Base-by-base conservation (phyloP, 2,888 invertebrate genomes). In the Holacanthella duospinosa region DNA sequence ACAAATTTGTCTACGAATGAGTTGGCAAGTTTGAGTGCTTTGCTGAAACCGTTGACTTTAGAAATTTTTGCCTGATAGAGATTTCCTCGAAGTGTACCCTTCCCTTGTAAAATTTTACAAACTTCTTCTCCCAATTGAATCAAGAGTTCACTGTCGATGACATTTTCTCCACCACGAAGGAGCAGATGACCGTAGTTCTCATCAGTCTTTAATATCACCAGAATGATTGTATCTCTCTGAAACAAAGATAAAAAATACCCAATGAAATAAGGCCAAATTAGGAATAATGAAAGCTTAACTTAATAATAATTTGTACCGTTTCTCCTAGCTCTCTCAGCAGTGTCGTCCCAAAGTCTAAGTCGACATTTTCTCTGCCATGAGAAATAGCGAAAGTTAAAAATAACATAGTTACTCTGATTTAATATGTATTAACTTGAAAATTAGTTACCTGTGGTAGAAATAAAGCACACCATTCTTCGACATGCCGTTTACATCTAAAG, bases 1-100 rank as follows among this genome's bases (percentile, higher is more conserved):
- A 48, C n/a, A 21, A 48, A 48, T 4, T 48, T 21, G 4, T 48
- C 48, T 4, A 48, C 48, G 21, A 48, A 48, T 21, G 6, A 16
- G 48, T 48, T 48, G 12, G 48, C 48, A 4, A 21, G 4, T 48
- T 59, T 59, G 6, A 59, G 27, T 12, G 86, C 89, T 76, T 86
- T 83, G 29, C 78, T 77, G 48, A 86, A 77, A 65, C 82, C 83
- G n/a, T 79, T 77, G 71, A 88, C 76, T 73, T 86, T 86, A 2
- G 80, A 81, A 0, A 87, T 86, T 79, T 89, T 90, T 0, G 87
- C 90, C 78, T 89, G 88, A 74, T 83, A 89, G 70, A 82, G 82
- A 44, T 84, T 84, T 59, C 85, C 84, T 74, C 86, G 86, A 55
- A 83, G 85, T 29, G 85, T 86, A 9, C 90, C 90, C 78, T 89